phyloP scores from a whole-genome alignment of 1,140 invertebrate species.

The Achatina immaculata region DNA sequence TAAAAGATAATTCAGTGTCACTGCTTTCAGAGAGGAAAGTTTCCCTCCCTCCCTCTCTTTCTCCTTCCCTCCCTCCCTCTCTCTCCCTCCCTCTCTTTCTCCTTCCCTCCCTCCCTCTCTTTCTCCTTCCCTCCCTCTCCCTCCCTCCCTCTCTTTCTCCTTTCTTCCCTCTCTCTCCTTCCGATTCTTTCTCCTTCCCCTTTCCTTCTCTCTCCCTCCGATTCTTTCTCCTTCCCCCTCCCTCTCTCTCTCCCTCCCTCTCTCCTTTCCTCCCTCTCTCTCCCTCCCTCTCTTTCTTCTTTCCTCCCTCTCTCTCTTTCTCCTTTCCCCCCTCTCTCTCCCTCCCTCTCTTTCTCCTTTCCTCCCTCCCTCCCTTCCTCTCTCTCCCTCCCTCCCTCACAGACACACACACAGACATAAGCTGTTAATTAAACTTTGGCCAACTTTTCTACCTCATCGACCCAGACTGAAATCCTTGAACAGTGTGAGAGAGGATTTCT shows the following conservation, averaged over 20 bases:
- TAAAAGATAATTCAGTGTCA: no score
- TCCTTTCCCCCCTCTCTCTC: slow-evolving; percentile 17
- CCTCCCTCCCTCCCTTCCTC: no score
- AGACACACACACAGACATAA: no score
- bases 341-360: no score
- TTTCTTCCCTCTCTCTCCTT: no score
- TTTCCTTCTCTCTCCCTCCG: background rate
- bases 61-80: slow-evolving; percentile 12
- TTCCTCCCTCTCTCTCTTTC: background rate
- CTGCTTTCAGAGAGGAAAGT: no score
- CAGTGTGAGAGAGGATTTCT: no score
- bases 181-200: no score
- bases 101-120: background rate
- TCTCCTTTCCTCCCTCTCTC: background rate
- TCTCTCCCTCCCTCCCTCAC: no score
- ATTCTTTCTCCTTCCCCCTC: slow-evolving; percentile 8
- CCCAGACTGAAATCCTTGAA: no score
- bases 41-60: background rate
- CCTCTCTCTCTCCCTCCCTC: slow-evolving; percentile 1
- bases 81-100: slow-evolving; percentile 10
- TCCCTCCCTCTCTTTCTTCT: slow-evolving; percentile 8
- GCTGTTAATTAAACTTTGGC: no score
- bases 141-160: slow-evolving; percentile 18
- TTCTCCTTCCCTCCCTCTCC: slow-evolving; percentile 16
- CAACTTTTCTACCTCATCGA: no score